Conservation (phyloP, 1,140 invertebrate species). For the Gryllus bimaculatus region DNA sequence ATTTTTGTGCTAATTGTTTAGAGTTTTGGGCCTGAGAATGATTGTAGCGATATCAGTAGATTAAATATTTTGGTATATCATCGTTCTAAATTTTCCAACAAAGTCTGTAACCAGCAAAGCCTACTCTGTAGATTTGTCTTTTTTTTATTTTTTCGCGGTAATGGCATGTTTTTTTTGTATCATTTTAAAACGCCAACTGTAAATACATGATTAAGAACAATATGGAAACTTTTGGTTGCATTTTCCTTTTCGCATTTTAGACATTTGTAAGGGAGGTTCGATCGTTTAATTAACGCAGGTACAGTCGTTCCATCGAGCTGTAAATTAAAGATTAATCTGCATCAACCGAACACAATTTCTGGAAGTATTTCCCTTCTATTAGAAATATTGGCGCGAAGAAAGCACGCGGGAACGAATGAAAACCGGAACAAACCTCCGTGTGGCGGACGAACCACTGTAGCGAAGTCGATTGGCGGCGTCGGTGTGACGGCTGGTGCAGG, state of each 20-base stretch:
- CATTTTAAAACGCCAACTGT: background rate
- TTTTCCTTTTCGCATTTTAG: background rate
- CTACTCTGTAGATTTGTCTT: too few species aligned
- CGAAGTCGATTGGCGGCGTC: constrained; percentile 12
- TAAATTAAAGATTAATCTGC: background rate
- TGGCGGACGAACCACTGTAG: background rate
- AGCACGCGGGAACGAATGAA: background rate
- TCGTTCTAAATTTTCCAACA: too few species aligned
- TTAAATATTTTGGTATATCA: too few species aligned
- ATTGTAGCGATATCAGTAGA: too few species aligned
- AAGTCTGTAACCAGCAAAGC: too few species aligned
- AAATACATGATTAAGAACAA: background rate
- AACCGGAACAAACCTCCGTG: background rate
- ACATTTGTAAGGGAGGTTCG: background rate
- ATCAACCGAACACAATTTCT: background rate
- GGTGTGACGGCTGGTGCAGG: background rate
- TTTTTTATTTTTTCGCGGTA: background rate
- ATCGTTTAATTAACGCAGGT: background rate
- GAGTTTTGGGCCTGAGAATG: too few species aligned
- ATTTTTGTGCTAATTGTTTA: too few species aligned
- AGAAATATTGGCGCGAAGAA: background rate
- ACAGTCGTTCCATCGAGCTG: background rate
- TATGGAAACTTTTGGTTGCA: background rate
- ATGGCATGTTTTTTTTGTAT: background rate
- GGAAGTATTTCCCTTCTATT: background rate